phyloP scores from a whole-genome alignment of 2,888 invertebrate species.

The Perizoma flavofasciatum region DNA sequence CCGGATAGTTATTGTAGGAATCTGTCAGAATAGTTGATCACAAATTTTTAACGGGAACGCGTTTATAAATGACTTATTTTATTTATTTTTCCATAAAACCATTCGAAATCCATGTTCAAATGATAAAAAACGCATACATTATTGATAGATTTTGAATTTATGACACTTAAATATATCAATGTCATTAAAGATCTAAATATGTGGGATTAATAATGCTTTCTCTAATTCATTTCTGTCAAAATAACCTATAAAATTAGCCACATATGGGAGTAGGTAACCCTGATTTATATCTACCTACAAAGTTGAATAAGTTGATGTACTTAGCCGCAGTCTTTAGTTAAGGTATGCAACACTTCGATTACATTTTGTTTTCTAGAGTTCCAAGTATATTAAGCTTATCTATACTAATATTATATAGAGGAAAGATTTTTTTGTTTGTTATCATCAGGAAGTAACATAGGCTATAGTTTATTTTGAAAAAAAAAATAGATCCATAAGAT shows the following conservation, averaged over 20 bases:
- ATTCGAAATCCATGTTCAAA: slow-evolving; percentile 23
- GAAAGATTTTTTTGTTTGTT: too few species aligned
- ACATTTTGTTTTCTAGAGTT: too few species aligned
- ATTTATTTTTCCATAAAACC: slow-evolving; percentile 35
- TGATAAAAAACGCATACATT: slow-evolving; percentile 18
- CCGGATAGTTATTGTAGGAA: slow-evolving; percentile 25
- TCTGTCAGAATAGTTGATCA: slow-evolving; percentile 28
- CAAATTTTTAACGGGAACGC: slow-evolving; percentile 36
- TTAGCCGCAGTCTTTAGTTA: too few species aligned
- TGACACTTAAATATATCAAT: slow-evolving; percentile 19
- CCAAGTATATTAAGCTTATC: too few species aligned
- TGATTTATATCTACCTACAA: neutral
- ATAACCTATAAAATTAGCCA: slow-evolving; percentile 6
- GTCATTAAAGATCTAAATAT: slow-evolving; percentile 13
- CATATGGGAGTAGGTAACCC: slow-evolving; percentile 6
- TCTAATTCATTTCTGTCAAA: slow-evolving; percentile 16
- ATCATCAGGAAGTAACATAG: too few species aligned
- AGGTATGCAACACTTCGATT: too few species aligned
- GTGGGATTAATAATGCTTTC: slow-evolving; percentile 21
- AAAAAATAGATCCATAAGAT: too few species aligned
- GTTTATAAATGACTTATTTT: slow-evolving; percentile 34
- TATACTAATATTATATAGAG: too few species aligned
- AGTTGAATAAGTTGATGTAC: too few species aligned
- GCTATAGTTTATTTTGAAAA: too few species aligned
- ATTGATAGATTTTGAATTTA: slow-evolving; percentile 22